Evolutionary conservation across 2,797 vertebrate genomes (phyloP).

Genomic region (Hippocampus kuda): DNA sequence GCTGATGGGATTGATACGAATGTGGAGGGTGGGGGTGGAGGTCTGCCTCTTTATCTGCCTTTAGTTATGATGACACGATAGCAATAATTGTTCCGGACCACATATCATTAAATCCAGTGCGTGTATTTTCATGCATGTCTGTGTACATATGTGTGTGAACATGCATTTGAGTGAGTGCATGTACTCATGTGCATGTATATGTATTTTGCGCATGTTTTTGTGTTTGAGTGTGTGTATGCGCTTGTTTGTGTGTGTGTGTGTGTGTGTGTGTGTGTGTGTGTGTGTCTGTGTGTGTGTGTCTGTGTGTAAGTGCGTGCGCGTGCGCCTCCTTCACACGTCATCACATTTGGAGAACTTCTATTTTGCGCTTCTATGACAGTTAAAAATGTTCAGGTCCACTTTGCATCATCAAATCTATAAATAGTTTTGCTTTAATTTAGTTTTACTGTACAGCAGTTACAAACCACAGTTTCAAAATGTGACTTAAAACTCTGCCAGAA

Average conservation of each 20-base stretch:
- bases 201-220: background rate
- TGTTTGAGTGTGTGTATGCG: too few species aligned
- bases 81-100: conserved; percentile 69
- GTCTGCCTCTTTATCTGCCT: conserved; percentile 60
- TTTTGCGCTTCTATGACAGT: background rate
- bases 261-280: background rate
- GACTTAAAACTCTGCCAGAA: background rate
- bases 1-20: conserved; percentile 34
- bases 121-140: conserved; percentile 12
- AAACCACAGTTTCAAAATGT: too few species aligned
- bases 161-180: too few species aligned
- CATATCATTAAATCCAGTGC: conserved; percentile 59
- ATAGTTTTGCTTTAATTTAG: background rate
- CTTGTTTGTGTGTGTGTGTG: too few species aligned
- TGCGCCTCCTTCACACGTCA: background rate
- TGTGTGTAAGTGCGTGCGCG: conserved; percentile 9
- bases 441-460: background rate
- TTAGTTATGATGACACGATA: conserved; percentile 70
- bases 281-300: conserved; percentile 4
- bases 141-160: conserved; percentile 12
- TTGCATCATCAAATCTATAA: too few species aligned
- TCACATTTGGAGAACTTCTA: background rate
- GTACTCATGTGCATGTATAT: too few species aligned
- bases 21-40: conserved; percentile 8
- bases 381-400: too few species aligned